Conservation (phyloP, 2,888 invertebrate species). For the Andrena fulva region DNA sequence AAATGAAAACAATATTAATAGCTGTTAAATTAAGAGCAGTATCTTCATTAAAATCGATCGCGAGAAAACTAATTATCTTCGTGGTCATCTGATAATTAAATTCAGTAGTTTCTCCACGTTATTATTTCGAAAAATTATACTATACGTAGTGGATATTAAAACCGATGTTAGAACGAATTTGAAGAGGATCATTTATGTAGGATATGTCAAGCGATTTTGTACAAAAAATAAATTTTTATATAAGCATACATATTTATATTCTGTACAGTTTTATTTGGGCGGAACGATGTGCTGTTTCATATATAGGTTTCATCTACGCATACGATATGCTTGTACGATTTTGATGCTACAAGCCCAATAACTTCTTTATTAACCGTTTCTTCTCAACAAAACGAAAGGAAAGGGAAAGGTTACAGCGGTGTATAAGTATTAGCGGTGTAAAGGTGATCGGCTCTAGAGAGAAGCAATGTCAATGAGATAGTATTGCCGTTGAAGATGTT, state of each 20-base stretch:
- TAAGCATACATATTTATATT: conserved; percentile 67
- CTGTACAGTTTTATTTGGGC: conserved; percentile 63
- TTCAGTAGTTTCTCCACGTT: conserved; percentile 30
- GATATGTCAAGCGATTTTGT: conserved; percentile 55
- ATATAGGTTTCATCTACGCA: conserved; percentile 51
- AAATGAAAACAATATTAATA: neutral
- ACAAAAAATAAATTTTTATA: conserved; percentile 64
- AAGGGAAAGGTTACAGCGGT: conserved; percentile 12
- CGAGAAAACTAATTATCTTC: conserved; percentile 16
- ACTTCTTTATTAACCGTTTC: conserved; percentile 34
- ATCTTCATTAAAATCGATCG: conserved; percentile 16
- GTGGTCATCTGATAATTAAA: conserved; percentile 47
- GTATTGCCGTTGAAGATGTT: conserved; percentile 55
- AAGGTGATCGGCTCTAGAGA: conserved; percentile 33
- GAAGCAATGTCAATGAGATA: conserved; percentile 45
- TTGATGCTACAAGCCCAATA: conserved; percentile 43
- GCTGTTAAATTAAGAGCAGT: conserved; percentile 7
- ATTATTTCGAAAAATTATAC: conserved; percentile 32
- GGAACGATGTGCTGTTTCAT: conserved; percentile 46
- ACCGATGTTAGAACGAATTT: conserved; percentile 29
- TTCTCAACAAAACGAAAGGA: conserved; percentile 33
- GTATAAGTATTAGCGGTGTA: conserved; percentile 33
- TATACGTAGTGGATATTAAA: conserved; percentile 32
- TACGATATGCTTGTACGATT: conserved; percentile 36
- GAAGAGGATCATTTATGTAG: conserved; percentile 53